Conservation (phyloP, 2,888 invertebrate species). For the Maniola hyperantus region DNA sequence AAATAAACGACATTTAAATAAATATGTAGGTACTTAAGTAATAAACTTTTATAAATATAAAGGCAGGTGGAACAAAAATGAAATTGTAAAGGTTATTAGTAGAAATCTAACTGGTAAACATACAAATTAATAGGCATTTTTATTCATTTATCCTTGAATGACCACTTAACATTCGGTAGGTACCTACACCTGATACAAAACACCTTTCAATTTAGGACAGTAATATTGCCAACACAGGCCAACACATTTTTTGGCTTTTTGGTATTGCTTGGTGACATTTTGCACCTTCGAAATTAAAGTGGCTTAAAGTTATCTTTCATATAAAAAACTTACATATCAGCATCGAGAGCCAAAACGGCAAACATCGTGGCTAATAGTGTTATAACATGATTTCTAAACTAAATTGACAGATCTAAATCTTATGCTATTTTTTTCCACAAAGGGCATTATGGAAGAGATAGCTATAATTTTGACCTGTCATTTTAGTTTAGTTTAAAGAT, state of each 20-base stretch:
- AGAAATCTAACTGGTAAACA: slow-evolving; percentile 29
- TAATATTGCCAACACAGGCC: background rate
- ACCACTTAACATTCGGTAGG: slow-evolving; percentile 25
- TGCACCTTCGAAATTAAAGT: background rate
- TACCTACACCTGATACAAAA: slow-evolving; percentile 29
- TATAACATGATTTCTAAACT: too few species aligned
- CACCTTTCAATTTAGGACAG: slow-evolving; percentile 29
- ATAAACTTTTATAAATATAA: background rate
- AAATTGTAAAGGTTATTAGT: slow-evolving; percentile 9
- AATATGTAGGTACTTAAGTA: background rate
- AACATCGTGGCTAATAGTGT: too few species aligned
- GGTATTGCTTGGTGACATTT: background rate
- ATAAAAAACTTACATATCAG: too few species aligned
- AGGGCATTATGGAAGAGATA: too few species aligned
- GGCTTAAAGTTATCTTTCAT: background rate
- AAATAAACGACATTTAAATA: background rate
- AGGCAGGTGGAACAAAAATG: slow-evolving; percentile 27
- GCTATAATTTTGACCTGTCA: too few species aligned
- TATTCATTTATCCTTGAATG: slow-evolving; percentile 32
- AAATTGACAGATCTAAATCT: too few species aligned
- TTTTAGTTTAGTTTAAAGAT: too few species aligned
- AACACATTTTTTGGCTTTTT: slow-evolving; percentile 10
- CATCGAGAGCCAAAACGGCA: too few species aligned
- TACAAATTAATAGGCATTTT: slow-evolving; percentile 21
- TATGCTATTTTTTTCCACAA: too few species aligned